A percentile compares a stretch with the other conserved stretches of the same genome.
These are phyloP conservation scores for Hiodon alosoides DNA, from an alignment of 2,113 vertebrate species.

Conservation along the genomic window DNA sequence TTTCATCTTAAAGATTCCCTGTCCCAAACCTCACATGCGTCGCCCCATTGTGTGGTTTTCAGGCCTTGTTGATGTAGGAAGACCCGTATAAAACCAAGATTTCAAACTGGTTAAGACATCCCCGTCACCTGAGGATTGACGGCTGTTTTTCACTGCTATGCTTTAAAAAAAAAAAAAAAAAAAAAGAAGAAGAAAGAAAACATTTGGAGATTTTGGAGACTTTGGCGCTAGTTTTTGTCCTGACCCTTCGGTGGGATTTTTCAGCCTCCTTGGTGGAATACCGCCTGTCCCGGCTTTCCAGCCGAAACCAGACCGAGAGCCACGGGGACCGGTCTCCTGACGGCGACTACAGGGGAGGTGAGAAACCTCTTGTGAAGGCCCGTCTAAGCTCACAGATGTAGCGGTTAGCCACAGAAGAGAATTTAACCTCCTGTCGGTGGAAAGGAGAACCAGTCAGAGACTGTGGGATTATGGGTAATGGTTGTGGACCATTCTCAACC, in stretches of 20 bases:
- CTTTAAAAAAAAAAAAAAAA: too few species aligned
- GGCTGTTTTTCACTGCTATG: too few species aligned
- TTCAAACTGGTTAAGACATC: too few species aligned
- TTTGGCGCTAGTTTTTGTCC: neutral
- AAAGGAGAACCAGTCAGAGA: neutral
- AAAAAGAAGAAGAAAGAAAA: too few species aligned
- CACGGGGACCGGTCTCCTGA: conserved; percentile 40
- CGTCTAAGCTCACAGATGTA: neutral
- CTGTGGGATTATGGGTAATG: neutral
- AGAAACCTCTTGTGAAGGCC: neutral
- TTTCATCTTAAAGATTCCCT: too few species aligned
- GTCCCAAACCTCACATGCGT: too few species aligned
- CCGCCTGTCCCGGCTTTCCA: conserved; percentile 47
- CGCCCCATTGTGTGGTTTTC: too few species aligned
- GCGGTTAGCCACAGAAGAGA: neutral
- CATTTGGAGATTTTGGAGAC: too few species aligned
- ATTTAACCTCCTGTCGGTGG: neutral
- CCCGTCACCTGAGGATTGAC: too few species aligned
- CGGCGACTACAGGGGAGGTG: conserved; percentile 63
- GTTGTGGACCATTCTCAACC: neutral
- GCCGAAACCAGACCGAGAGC: conserved; percentile 12
- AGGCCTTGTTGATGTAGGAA: too few species aligned
- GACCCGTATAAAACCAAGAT: too few species aligned
- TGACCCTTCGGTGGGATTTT: conserved; percentile 19
- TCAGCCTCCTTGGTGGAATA: conserved; percentile 50